These are phyloP conservation scores for Cepaea nemoralis DNA, from an alignment of 1,140 invertebrate genomes.

Conservation along the genomic window DNA sequence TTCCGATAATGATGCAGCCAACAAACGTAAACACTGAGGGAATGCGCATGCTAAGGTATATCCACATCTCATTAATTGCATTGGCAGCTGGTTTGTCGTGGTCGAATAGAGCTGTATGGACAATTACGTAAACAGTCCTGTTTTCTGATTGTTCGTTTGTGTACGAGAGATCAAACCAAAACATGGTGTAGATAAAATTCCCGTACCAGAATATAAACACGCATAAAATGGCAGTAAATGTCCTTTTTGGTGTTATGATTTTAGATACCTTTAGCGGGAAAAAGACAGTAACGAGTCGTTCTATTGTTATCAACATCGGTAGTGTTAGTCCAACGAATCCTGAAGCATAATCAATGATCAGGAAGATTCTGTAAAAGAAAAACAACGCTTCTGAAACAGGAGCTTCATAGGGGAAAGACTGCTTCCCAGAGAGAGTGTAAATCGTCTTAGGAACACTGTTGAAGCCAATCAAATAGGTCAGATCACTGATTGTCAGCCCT, in stretches of 20 bases:
- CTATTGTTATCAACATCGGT: conserved; percentile 5
- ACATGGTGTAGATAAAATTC: neutral
- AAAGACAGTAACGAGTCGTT: neutral
- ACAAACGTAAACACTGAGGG: neutral
- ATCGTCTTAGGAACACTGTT: neutral
- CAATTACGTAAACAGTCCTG: neutral
- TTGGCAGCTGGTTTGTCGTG: neutral
- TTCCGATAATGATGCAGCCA: neutral
- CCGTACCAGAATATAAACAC: neutral
- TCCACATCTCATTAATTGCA: neutral
- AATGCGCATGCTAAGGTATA: neutral
- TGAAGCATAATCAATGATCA: neutral
- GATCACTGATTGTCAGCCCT: neutral
- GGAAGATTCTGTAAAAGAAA: neutral
- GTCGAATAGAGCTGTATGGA: neutral
- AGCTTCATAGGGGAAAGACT: neutral
- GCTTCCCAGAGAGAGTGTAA: neutral
- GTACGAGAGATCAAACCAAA: neutral
- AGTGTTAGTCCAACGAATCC: neutral
- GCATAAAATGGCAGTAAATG: neutral
- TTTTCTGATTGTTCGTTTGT: neutral
- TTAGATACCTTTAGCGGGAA: neutral
- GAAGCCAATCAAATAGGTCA: conserved; percentile 4
- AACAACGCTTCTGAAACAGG: neutral
- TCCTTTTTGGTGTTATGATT: neutral